phyloP scores from a whole-genome alignment of 2,797 vertebrate genomes.

The Lindbergichthys nudifrons region DNA sequence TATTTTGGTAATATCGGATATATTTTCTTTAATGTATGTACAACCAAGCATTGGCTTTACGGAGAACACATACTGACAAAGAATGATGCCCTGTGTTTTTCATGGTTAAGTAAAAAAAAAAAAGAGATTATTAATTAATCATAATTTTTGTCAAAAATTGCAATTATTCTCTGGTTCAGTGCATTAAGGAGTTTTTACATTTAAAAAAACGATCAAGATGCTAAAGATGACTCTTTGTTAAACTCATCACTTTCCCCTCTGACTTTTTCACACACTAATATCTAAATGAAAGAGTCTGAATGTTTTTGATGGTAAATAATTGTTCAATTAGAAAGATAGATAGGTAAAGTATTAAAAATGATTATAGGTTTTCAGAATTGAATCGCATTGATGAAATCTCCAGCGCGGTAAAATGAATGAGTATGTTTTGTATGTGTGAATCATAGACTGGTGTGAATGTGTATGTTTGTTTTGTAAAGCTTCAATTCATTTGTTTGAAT shows the following conservation, averaged over 20 bases:
- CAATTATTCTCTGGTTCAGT: background rate
- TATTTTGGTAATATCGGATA: constrained; percentile 15
- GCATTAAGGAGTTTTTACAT: too few relatives aligned
- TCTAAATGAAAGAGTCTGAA: constrained; percentile 19
- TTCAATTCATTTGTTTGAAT: background rate
- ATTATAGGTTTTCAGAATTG: constrained; percentile 18
- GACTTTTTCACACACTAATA: background rate
- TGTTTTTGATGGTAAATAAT: constrained; percentile 16
- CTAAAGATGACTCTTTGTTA: too few relatives aligned
- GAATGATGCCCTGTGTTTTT: constrained; percentile 1
- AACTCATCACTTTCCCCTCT: background rate
- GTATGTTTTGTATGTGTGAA: background rate
- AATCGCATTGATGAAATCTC: background rate
- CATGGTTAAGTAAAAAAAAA: background rate
- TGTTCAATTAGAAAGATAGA: background rate
- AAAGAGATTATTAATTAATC: background rate
- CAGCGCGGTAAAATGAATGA: background rate
- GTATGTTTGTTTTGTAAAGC: background rate
- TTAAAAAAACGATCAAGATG: too few relatives aligned
- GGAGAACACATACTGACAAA: background rate
- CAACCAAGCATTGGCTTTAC: background rate
- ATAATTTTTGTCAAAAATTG: background rate
- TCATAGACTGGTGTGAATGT: background rate
- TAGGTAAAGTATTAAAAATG: background rate
- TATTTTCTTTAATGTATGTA: background rate